Evolutionary conservation across 2,113 vertebrate species (phyloP).

Genomic region (Leucopsar rothschildi): DNA sequence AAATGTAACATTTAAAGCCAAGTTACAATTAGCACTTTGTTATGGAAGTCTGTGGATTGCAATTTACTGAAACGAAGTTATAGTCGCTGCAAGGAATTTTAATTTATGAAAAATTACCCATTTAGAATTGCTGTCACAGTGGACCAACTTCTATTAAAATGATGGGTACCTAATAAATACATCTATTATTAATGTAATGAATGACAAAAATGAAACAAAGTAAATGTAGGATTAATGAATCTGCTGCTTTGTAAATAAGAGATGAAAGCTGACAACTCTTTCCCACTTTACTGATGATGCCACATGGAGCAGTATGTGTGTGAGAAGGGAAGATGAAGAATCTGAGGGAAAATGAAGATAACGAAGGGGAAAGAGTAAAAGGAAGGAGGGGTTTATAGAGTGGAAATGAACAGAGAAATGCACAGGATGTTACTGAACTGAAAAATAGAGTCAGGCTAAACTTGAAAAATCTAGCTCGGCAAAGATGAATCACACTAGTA

Average conservation of each 20-base stretch:
- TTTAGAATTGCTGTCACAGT: slow-evolving; percentile 58
- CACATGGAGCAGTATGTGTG: neutral
- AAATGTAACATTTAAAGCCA: slow-evolving; percentile 74
- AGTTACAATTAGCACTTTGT: slow-evolving; percentile 75
- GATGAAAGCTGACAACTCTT: neutral
- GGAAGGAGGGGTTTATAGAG: neutral
- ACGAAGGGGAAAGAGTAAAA: neutral
- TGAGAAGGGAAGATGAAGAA: neutral
- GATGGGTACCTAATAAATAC: slow-evolving; percentile 34
- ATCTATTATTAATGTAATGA: slow-evolving; percentile 36
- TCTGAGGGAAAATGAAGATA: neutral
- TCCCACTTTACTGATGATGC: neutral
- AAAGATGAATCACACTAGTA: neutral
- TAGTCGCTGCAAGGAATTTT: slow-evolving; percentile 63
- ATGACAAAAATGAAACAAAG: neutral
- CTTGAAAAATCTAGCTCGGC: neutral
- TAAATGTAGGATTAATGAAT: slow-evolving; percentile 17
- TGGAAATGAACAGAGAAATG: neutral
- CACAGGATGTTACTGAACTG: neutral
- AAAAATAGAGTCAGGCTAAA: neutral
- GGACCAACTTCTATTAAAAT: slow-evolving; percentile 46
- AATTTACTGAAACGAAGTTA: slow-evolving; percentile 68
- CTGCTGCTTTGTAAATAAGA: neutral
- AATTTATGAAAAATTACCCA: slow-evolving; percentile 69
- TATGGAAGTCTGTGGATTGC: slow-evolving; percentile 64